Evolutionary conservation across 2,797 vertebrate species (phyloP).

Genomic region (Helarctos malayanus): DNA sequence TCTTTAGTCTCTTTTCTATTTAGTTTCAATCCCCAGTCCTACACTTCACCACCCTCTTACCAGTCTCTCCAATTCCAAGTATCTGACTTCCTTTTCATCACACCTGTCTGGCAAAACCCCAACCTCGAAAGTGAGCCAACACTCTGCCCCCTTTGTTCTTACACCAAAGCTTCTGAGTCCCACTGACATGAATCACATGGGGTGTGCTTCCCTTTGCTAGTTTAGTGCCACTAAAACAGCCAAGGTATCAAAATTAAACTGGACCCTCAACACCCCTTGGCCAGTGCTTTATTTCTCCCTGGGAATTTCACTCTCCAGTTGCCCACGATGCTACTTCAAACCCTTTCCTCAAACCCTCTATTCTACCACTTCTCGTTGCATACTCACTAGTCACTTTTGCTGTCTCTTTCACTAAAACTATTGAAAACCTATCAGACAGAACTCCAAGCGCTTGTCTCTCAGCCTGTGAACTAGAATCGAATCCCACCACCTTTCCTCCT

Average conservation of each 20-base stretch:
- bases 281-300: not conserved
- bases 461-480: not conserved
- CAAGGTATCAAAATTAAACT: not conserved
- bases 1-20: not conserved
- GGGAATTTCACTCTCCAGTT: not conserved
- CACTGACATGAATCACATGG: not conserved
- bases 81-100: not conserved
- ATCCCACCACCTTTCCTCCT: not conserved
- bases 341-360: not conserved
- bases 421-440: not conserved
- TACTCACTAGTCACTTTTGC: not conserved
- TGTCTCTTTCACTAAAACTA: not conserved
- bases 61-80: not conserved
- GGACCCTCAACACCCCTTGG: not conserved
- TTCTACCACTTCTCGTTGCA: not conserved
- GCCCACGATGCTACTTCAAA: not conserved
- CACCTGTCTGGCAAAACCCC: not conserved
- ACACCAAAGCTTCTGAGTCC: not conserved
- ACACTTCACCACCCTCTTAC: not conserved
- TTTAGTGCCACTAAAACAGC: not conserved
- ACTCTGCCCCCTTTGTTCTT: not conserved
- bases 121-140: not conserved
- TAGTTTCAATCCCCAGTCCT: not conserved
- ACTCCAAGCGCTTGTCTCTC: not conserved
- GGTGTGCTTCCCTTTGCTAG: not conserved